phyloP scores from a whole-genome alignment of 2,113 vertebrate species.

The Dascyllus trimaculatus region DNA sequence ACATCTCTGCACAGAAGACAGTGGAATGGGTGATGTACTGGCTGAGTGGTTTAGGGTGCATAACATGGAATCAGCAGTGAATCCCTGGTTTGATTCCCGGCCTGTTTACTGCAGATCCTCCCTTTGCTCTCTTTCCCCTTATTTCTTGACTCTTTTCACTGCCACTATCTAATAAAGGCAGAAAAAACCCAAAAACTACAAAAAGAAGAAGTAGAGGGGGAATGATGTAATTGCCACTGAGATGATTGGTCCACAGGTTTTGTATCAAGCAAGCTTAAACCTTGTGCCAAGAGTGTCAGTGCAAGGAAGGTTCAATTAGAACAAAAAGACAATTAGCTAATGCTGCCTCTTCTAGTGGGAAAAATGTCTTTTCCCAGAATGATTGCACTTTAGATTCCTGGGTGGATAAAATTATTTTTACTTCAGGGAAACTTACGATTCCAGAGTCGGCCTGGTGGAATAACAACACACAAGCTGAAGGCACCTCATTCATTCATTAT shows the following conservation, averaged over 20 bases:
- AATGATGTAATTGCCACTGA: constrained; percentile 41
- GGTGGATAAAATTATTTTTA: constrained; percentile 16
- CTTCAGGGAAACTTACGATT: constrained; percentile 38
- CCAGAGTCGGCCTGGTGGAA: not conserved
- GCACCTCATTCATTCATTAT: not conserved
- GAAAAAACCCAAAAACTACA: no score
- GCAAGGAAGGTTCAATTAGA: constrained; percentile 26
- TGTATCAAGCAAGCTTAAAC: not conserved
- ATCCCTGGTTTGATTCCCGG: no score
- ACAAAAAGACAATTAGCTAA: constrained; percentile 60
- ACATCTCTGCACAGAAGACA: not conserved
- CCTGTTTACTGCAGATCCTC: no score
- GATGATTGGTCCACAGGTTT: constrained; percentile 39
- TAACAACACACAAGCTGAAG: not conserved
- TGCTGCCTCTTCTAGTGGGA: constrained; percentile 36
- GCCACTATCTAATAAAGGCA: no score
- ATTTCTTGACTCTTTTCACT: no score
- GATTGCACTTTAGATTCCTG: constrained; percentile 23
- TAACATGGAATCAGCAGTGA: no score
- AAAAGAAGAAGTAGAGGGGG: not conserved
- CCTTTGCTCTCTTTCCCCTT: no score
- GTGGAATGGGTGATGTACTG: no score
- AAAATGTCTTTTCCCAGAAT: constrained; percentile 28
- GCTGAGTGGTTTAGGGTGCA: no score
- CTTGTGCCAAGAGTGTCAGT: constrained; percentile 42